These are phyloP conservation scores for Propithecus perrieri DNA, from an alignment of 2,797 vertebrate species.

Conservation along the genomic window DNA sequence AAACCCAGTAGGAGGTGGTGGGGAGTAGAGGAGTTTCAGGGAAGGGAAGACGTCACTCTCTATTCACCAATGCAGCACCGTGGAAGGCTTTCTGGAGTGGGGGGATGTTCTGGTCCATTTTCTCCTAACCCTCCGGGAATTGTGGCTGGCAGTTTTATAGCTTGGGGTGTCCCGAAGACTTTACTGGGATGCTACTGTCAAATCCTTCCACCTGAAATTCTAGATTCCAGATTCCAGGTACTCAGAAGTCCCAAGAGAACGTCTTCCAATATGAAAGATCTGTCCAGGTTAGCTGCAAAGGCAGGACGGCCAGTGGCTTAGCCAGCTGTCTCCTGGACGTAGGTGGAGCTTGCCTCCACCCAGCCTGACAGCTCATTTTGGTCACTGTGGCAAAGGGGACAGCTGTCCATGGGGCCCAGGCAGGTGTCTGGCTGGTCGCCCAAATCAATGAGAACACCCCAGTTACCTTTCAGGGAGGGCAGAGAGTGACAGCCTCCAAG, in stretches of 20 bases:
- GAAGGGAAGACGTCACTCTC: not conserved
- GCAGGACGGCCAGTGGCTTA: not conserved
- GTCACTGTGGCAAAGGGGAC: constrained; percentile 61
- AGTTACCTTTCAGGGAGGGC: not conserved
- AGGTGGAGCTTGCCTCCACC: not conserved
- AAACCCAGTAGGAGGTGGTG: not conserved
- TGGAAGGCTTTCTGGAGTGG: not conserved
- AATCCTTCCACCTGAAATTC: not conserved
- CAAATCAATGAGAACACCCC: not conserved
- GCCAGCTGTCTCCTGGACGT: not conserved
- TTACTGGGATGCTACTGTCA: not conserved
- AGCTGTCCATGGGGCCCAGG: not conserved
- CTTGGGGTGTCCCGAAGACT: not conserved
- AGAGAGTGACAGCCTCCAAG: not conserved
- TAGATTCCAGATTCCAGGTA: not conserved
- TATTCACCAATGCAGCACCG: not conserved
- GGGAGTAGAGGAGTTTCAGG: not conserved
- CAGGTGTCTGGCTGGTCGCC: not conserved
- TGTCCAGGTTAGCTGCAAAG: not conserved
- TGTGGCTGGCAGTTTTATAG: not conserved
- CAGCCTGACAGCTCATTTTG: constrained; percentile 7
- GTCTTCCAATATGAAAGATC: not conserved
- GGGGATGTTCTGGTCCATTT: not conserved
- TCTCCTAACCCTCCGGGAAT: not conserved
- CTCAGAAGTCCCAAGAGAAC: not conserved